These are phyloP conservation scores for Hipposideros larvatus DNA, from an alignment of 2,797 vertebrate genomes.

Conservation along the genomic window DNA sequence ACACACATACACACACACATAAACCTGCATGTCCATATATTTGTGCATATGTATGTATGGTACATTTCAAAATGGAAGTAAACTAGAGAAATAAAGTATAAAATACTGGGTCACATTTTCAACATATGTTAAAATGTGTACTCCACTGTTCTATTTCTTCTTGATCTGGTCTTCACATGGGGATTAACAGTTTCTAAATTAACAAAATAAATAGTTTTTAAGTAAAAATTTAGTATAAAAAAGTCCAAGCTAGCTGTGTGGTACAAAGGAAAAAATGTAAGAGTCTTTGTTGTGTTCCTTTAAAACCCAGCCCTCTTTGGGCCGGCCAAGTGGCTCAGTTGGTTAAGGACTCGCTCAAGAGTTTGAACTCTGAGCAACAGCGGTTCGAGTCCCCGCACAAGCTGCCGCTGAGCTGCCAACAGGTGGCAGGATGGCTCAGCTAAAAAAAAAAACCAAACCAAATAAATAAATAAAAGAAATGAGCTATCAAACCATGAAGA, in stretches of 20 bases:
- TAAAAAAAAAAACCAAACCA: too few relatives aligned
- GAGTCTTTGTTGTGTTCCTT: background rate
- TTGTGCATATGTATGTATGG: background rate
- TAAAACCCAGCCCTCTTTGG: background rate
- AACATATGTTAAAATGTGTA: conserved; percentile 22
- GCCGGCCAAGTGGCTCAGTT: too few relatives aligned
- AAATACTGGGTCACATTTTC: background rate
- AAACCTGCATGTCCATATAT: background rate
- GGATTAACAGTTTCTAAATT: conserved; percentile 1
- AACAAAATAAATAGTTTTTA: conserved; percentile 22
- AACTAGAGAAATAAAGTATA: background rate
- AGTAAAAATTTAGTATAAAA: background rate
- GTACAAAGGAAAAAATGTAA: background rate
- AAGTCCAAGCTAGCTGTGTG: background rate
- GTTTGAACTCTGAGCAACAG: too few relatives aligned
- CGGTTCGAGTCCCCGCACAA: too few relatives aligned
- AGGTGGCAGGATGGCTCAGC: too few relatives aligned
- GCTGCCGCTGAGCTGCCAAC: too few relatives aligned
- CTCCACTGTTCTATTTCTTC: background rate
- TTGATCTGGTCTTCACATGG: background rate
- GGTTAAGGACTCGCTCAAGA: too few relatives aligned
- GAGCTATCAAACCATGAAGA: background rate
- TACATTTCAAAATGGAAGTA: background rate
- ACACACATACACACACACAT: too few relatives aligned
- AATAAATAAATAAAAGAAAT: background rate